phyloP scores from a whole-genome alignment of 2,888 invertebrate genomes.

The Drosophila atripex region DNA sequence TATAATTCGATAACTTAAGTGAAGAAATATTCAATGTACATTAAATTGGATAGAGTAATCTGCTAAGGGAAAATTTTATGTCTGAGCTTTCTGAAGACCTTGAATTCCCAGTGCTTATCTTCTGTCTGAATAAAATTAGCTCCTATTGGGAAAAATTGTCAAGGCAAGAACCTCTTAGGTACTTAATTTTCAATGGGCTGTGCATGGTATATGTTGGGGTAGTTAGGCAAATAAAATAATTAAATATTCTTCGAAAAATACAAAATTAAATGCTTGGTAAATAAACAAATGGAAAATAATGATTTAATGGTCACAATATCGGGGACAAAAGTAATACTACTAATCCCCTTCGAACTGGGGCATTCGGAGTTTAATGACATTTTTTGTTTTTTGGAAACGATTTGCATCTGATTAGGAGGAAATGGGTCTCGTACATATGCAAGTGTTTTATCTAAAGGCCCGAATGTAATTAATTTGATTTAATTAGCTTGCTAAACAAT shows the following conservation, averaged over 20 bases:
- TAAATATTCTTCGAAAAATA: not conserved
- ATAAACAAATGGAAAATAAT: not conserved
- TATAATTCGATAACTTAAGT: not conserved
- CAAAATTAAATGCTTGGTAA: not conserved
- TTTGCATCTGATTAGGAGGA: slow-evolving; percentile 19
- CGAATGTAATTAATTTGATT: slow-evolving; percentile 27
- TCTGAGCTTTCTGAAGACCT: slow-evolving; percentile 21
- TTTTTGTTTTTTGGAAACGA: slow-evolving; percentile 5
- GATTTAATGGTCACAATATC: not conserved
- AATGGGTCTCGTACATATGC: slow-evolving; percentile 15
- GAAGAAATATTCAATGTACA: not conserved
- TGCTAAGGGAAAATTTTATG: slow-evolving; percentile 1
- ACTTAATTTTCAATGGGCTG: not conserved
- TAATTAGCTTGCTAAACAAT: slow-evolving; percentile 13
- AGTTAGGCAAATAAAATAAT: not conserved
- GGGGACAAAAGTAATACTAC: not conserved
- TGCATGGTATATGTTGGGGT: not conserved
- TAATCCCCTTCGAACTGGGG: not conserved
- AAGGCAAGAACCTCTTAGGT: slow-evolving; percentile 12
- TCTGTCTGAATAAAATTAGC: slow-evolving; percentile 26
- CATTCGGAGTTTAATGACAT: not conserved
- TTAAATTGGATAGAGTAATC: not conserved
- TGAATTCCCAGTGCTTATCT: slow-evolving; percentile 28
- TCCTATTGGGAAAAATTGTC: slow-evolving; percentile 36
- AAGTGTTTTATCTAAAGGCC: not conserved